Evolutionary conservation across 2,113 vertebrate species (phyloP).

Genomic region (Oreochromis aureus): DNA sequence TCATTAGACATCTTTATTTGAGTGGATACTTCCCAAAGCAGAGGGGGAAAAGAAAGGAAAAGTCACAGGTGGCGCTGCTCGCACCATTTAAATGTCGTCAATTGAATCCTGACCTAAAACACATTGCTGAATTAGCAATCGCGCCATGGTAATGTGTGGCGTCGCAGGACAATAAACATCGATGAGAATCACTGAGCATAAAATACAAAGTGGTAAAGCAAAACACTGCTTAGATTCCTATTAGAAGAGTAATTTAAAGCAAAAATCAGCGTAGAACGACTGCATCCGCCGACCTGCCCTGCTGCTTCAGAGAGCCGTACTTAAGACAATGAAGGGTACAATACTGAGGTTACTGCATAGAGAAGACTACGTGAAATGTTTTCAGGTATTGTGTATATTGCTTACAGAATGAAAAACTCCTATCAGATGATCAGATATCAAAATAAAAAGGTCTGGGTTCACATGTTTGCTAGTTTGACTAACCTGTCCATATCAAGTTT

Average conservation of each 20-base stretch:
- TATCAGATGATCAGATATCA: background rate
- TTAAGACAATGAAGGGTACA: constrained; percentile 38
- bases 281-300: constrained; percentile 21
- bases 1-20: constrained; percentile 17
- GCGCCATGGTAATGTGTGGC: background rate
- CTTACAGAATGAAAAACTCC: constrained; percentile 30
- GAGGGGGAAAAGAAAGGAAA: background rate
- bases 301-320: constrained; percentile 7
- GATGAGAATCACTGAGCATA: background rate
- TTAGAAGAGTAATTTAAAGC: background rate
- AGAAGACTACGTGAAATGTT: constrained; percentile 37
- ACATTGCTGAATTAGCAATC: background rate
- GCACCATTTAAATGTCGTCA: constrained; percentile 5
- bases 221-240: constrained; percentile 23
- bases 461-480: background rate
- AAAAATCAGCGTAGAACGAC: constrained; percentile 17
- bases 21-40: background rate
- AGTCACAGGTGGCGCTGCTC: constrained; percentile 25
- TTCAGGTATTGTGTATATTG: constrained; percentile 59
- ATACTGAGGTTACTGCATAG: constrained; percentile 72
- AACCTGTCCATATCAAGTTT: background rate
- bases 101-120: constrained; percentile 20
- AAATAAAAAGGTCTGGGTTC: background rate
- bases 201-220: background rate
- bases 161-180: background rate